Base-by-base conservation (phyloP, 1,140 invertebrate genomes). In the Drosophila nigromelanica region DNA sequence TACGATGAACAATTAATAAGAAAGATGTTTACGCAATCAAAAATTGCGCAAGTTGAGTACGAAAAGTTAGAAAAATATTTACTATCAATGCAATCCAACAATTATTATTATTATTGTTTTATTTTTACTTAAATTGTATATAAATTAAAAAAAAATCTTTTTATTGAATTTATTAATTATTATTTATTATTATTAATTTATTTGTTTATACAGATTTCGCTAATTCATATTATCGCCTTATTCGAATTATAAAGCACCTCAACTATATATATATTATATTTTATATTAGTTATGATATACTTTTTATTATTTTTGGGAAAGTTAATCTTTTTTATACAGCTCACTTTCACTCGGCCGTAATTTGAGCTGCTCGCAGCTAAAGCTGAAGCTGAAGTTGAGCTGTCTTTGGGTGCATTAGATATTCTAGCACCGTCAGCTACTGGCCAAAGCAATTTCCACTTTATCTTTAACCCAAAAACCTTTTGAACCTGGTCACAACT, bases 401-500 rank as follows among this genome's bases (percentile, higher is more conserved):
- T 59, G 50, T 37, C 42, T 37, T 12, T 6, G 14, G 45, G 27
- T 45, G n/a, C 48, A 42, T 69, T 66, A 50, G 63, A 78, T 40
- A 55, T 47, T 39, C 54, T 24, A 56, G 14, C 56, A 67, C 66
- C 71, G 55, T 51, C 55, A 48, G 63, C 55, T 48, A 64, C 42
- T 30, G 40, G 54, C 76, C 52, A 62, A 68, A 64, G 43, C 70
- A 60, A 78, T 87, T 81, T 86, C 52, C 74, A 58, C 59, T 80
- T 77, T 27, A 78, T 63, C 55, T 66, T 27, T 69, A 74, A 82
- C 75, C 75, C 72, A 70, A 70, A 86, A 87, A 78, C 75, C 82
- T 78, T 73, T 68, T 73, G 50, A 85, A 67, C 67, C 60, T 37
- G 52, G 42, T 21, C 52, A 27, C 58, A 64, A 7, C 35, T 14